Evolutionary conservation across 1,140 invertebrate genomes (phyloP).

Genomic region (Acromyrmex charruanus): DNA sequence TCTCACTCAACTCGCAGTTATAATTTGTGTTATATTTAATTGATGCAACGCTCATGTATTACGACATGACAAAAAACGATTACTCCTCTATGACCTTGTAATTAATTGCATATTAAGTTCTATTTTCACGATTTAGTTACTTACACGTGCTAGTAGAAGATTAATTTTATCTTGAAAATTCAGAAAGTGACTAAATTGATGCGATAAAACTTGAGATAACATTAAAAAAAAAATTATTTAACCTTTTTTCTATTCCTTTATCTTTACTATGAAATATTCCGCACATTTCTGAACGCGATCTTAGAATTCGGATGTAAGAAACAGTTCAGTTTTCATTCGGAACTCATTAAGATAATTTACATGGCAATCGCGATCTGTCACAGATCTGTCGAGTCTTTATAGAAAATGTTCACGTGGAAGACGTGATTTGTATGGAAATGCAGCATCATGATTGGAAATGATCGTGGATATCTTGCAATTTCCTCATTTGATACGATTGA

Average conservation of each 20-base stretch:
- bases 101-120: not conserved
- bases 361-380: not conserved
- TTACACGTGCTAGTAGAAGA: not conserved
- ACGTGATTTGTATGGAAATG: conserved; percentile 14
- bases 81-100: not conserved
- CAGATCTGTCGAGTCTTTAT: not conserved
- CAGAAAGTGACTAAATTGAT: not conserved
- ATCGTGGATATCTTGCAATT: not conserved
- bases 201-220: not conserved
- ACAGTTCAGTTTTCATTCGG: not conserved
- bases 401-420: not conserved
- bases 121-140: not conserved
- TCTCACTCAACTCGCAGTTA: not conserved
- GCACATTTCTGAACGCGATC: not conserved
- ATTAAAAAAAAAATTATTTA: not conserved
- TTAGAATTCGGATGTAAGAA: not conserved
- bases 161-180: not conserved
- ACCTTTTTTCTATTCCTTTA: not conserved
- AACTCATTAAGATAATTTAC: not conserved
- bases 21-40: not conserved
- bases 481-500: not conserved
- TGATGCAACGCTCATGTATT: not conserved
- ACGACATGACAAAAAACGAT: not conserved
- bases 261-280: not conserved
- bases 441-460: not conserved